Percentiles rank a stretch among this genome's conserved stretches.
phyloP scores from a whole-genome alignment of 92 coral and sea anemone genomes.

The Galaxea fascicularis region DNA sequence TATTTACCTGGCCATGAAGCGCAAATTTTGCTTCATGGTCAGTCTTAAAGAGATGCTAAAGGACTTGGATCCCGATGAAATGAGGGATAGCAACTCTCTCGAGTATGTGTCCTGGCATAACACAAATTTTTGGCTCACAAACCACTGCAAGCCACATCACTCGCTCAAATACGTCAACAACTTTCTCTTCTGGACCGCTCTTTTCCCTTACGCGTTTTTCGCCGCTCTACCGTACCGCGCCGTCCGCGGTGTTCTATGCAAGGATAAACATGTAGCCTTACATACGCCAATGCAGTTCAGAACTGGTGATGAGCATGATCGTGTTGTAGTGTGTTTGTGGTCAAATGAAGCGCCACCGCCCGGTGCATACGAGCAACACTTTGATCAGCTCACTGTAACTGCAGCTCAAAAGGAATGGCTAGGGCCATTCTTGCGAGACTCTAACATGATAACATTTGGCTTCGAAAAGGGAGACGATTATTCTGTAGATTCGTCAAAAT shows the following conservation, averaged over 20 bases:
- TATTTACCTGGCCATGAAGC: background rate
- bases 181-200: slow-evolving; percentile 40
- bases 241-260: slow-evolving; percentile 28
- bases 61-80: slow-evolving; percentile 12
- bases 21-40: slow-evolving; percentile 12
- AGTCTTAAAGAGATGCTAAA: slow-evolving; percentile 22
- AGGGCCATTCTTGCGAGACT: background rate
- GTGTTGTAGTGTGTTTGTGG: slow-evolving; percentile 30
- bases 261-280: background rate
- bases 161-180: slow-evolving; percentile 49
- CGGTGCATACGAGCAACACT: slow-evolving; percentile 18
- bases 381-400: background rate
- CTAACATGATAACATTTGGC: background rate
- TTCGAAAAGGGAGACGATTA: background rate
- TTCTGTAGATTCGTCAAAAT: no score
- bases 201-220: slow-evolving; percentile 44
- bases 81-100: background rate
- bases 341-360: slow-evolving; percentile 18
- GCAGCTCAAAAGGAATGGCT: background rate
- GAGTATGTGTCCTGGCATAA: slow-evolving; percentile 63
- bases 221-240: slow-evolving; percentile 47
- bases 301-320: slow-evolving; percentile 8
- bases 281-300: slow-evolving; percentile 13
- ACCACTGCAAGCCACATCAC: slow-evolving; percentile 52
- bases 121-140: slow-evolving; percentile 54